Evolutionary conservation across 2,888 invertebrate species (phyloP), one percentile per base, ranked within the genome.

Genomic region (Aporophyla lueneburgensis): DNA sequence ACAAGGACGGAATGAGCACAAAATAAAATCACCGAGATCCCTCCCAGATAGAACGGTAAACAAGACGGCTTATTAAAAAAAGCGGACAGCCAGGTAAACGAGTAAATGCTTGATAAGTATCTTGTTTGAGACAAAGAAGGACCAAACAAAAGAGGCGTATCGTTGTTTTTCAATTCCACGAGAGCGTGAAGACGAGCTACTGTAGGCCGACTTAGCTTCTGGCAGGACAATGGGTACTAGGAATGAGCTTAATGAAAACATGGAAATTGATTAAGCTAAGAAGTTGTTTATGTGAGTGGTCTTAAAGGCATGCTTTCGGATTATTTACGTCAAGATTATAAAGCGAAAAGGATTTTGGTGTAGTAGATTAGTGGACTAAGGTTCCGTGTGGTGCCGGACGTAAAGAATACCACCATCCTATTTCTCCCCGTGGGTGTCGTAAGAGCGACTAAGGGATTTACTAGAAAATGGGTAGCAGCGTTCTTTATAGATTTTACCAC

Each of bases 81-180:
- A 89, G 86, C 88, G 91, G 90, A 89, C 91, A 90, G 91, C 89
- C 94, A 94, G 94, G 95, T 95, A 94, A 94, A 93, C 94, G 92
- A 93, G 94, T 94, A 94, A 95, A 93, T 92, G 91, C 90, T 92
- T 93, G 96, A 95, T 96, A 95, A 95, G 93, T 93, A 95, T 95
- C 95, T 93, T 91, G 93, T 94, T 93, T 92, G 93, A 96, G 93
- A 95, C 95, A 96, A 96, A 95, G 94, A 92, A 89, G 89, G 91
- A 88, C 87, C 87, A 82, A 90, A 94, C 94, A 95, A 95, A 93
- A 93, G 94, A 78, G 90, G 86, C 90, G 91, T 94, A 92, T 93
- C 93, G 93, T 93, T 94, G 94, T 95, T 95, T 92, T 93, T 93
- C 92, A 93, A 92, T 92, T 93, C 86, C 87, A 84, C 76, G 78